Conservation (phyloP, 2,113 vertebrate genomes). For the Plectropomus leopardus region DNA sequence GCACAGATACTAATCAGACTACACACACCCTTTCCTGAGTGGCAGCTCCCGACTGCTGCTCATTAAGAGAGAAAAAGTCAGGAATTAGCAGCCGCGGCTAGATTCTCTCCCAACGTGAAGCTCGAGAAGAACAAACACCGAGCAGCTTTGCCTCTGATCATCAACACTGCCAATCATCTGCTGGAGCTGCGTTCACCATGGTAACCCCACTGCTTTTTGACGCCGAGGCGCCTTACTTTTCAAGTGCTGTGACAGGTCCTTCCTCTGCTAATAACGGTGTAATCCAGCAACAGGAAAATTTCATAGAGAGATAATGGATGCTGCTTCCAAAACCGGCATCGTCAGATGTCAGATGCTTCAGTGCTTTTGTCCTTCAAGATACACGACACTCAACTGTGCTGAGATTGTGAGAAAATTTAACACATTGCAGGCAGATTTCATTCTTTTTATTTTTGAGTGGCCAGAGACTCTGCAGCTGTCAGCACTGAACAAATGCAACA, state of each 20-base stretch:
- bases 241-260: conserved; percentile 29
- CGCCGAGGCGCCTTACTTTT: conserved; percentile 15
- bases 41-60: conserved; percentile 57
- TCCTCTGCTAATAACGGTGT: conserved; percentile 12
- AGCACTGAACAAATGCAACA: neutral
- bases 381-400: neutral
- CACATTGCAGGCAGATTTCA: neutral
- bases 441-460: neutral
- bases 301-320: conserved; percentile 20
- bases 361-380: conserved; percentile 2
- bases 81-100: conserved; percentile 38
- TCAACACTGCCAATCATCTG: conserved; percentile 48
- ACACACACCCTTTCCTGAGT: conserved; percentile 44
- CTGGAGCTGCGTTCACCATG: conserved; percentile 35
- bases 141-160: conserved; percentile 42
- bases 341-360: conserved; percentile 18
- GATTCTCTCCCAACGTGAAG: conserved; percentile 40
- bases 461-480: neutral
- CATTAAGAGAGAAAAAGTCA: conserved; percentile 62
- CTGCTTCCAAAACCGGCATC: neutral
- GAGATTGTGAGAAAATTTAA: neutral
- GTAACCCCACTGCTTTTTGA: conserved; percentile 53
- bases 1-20: conserved; percentile 44
- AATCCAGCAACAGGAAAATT: conserved; percentile 9
- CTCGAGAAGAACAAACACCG: conserved; percentile 56